Conservation (phyloP, 64 coral and sea anemone species). For the Montipora foliosa region DNA sequence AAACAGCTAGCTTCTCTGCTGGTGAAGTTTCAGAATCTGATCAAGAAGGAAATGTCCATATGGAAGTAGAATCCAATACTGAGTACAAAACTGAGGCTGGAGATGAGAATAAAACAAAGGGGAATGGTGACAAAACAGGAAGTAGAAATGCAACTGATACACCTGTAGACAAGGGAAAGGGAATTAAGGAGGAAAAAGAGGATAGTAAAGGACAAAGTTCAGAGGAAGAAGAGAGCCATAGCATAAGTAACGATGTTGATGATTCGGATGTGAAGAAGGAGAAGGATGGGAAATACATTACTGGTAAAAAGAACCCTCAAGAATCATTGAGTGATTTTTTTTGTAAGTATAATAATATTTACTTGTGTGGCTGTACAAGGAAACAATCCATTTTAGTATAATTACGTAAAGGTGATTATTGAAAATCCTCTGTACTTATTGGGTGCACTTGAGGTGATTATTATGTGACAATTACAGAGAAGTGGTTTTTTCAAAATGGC, state of each 20-base stretch:
- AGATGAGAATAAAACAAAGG: background rate
- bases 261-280: background rate
- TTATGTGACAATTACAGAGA: too few relatives aligned
- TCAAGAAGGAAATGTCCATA: background rate
- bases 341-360: constrained; percentile 41
- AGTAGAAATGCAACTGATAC: background rate
- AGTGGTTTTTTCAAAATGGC: too few relatives aligned
- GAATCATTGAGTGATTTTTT: constrained; percentile 62
- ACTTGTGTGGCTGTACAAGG: too few relatives aligned
- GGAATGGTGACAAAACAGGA: background rate
- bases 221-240: background rate
- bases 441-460: too few relatives aligned
- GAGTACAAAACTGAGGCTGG: background rate
- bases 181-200: constrained; percentile 10
- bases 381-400: too few relatives aligned
- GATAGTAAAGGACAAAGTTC: background rate
- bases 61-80: background rate
- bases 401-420: too few relatives aligned
- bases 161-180: background rate
- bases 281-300: background rate
- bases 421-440: too few relatives aligned
- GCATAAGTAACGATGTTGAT: background rate
- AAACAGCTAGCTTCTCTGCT: background rate
- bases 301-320: background rate
- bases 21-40: background rate